These are phyloP conservation scores for Buathra laborator DNA, from an alignment of 2,888 invertebrate species.

Conservation along the genomic window DNA sequence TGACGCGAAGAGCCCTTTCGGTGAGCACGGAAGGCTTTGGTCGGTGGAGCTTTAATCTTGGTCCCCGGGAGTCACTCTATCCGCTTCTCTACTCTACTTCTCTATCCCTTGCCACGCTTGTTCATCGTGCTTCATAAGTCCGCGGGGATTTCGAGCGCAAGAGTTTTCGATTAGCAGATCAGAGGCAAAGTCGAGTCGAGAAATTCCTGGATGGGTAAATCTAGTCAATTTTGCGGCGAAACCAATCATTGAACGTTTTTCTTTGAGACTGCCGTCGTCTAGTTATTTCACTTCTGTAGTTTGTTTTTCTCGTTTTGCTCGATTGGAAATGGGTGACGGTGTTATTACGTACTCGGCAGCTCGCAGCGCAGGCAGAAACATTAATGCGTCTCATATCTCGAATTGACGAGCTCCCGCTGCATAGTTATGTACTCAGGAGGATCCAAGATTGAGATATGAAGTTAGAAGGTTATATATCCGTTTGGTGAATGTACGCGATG, in stretches of 20 bases:
- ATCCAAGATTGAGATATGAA: neutral
- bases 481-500: constrained; percentile 74
- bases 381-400: neutral
- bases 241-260: too few species aligned
- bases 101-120: constrained; percentile 1
- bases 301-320: too few species aligned
- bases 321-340: neutral
- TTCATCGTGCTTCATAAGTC: constrained; percentile 22
- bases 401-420: constrained; percentile 27
- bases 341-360: neutral
- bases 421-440: constrained; percentile 41
- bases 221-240: neutral
- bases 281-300: too few species aligned
- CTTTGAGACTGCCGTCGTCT: too few species aligned
- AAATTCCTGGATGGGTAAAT: neutral
- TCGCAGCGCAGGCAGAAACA: neutral
- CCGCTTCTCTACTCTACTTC: constrained; percentile 3
- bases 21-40: constrained; percentile 27
- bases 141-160: constrained; percentile 40
- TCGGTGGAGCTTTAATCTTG: constrained; percentile 48
- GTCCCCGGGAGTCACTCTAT: neutral
- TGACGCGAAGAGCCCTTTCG: constrained; percentile 24
- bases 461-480: constrained; percentile 10
- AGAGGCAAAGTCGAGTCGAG: neutral
- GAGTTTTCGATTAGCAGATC: neutral